Conservation (phyloP, 2,113 vertebrate species). For the Alouatta palliata region DNA sequence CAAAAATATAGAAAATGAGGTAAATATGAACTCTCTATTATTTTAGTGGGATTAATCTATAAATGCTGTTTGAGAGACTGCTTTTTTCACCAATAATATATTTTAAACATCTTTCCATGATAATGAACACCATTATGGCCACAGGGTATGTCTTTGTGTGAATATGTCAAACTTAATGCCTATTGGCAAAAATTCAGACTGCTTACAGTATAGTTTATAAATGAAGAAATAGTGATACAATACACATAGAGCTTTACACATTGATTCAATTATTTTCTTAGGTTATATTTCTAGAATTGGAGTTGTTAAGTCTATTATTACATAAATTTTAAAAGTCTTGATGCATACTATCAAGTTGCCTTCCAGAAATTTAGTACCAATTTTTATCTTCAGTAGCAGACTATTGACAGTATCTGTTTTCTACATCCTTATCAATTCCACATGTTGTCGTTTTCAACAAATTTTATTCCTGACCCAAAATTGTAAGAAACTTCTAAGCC, state of each 20-base stretch:
- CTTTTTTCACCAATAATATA: neutral
- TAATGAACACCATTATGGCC: neutral
- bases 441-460: neutral
- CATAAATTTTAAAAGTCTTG: neutral
- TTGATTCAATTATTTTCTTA: neutral
- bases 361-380: neutral
- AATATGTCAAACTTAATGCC: neutral
- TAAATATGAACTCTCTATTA: neutral
- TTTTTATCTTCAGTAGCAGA: neutral
- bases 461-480: neutral
- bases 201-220: neutral
- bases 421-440: neutral
- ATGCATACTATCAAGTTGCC: neutral
- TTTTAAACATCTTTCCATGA: neutral
- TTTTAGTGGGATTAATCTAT: neutral
- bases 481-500: neutral
- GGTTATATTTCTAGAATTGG: neutral
- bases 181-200: neutral
- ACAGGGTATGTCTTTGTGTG: neutral
- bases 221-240: neutral
- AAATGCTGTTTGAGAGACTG: neutral
- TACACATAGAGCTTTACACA: neutral
- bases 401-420: neutral
- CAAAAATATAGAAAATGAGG: constrained; percentile 21
- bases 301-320: neutral